These are phyloP conservation scores for Tenthredo distinguenda DNA, from an alignment of 2,888 invertebrate genomes.

Conservation along the genomic window DNA sequence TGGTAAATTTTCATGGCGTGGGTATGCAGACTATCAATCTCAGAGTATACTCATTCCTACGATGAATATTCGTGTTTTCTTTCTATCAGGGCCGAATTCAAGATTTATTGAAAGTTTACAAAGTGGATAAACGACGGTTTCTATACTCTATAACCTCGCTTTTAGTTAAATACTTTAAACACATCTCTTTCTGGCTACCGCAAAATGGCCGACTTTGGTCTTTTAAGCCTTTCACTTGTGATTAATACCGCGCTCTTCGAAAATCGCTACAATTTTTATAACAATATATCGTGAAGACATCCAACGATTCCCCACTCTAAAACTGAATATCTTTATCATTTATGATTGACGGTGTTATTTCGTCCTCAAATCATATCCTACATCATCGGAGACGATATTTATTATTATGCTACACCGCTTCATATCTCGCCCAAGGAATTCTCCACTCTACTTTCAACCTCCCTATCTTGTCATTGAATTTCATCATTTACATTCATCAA, in stretches of 20 bases:
- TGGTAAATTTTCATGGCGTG: slow-evolving; percentile 52
- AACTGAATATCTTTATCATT: not conserved
- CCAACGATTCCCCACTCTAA: not conserved
- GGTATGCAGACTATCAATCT: slow-evolving; percentile 20
- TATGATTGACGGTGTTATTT: not conserved
- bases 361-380: not conserved
- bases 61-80: not conserved
- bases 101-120: not conserved
- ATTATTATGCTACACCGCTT: not conserved
- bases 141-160: slow-evolving; percentile 18
- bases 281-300: not conserved
- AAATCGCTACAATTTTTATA: not conserved
- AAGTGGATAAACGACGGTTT: not conserved
- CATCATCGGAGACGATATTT: not conserved
- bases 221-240: slow-evolving; percentile 8
- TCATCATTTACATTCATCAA: not conserved
- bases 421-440: not conserved
- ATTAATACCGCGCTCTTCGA: slow-evolving; percentile 33
- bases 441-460: not conserved
- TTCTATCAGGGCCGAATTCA: not conserved
- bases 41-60: not conserved
- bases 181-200: slow-evolving; percentile 52
- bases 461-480: not conserved
- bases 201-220: slow-evolving; percentile 60
- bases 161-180: not conserved